phyloP scores from a whole-genome alignment of 2,888 invertebrate species.

The Tenodera sinensis region DNA sequence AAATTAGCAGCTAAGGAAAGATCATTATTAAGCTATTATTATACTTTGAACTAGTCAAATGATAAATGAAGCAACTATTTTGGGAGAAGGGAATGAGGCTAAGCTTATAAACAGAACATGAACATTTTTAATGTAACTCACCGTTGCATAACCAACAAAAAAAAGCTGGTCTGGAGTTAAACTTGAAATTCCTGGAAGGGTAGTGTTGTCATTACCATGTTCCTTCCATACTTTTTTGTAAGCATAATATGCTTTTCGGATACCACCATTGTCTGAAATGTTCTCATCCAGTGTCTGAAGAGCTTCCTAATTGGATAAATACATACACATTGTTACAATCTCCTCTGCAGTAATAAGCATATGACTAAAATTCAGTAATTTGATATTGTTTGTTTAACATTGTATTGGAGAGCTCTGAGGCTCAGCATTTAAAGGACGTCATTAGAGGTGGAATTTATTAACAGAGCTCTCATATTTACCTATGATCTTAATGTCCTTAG shows the following conservation, averaged over 20 bases:
- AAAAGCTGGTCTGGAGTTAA: neutral
- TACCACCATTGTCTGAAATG: neutral
- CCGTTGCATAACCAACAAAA: conserved; percentile 3
- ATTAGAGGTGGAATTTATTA: too few species aligned
- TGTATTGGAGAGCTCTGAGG: too few species aligned
- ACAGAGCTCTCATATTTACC: too few species aligned
- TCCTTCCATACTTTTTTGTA: neutral
- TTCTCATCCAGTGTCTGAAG: neutral
- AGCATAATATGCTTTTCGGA: neutral
- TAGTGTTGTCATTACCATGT: neutral
- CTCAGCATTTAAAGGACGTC: too few species aligned
- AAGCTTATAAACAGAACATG: neutral
- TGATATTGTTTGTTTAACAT: too few species aligned
- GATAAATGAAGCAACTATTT: too few species aligned
- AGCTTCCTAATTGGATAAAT: neutral
- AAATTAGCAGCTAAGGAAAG: too few species aligned
- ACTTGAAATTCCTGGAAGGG: neutral
- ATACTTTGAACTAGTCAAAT: too few species aligned
- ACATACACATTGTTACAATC: neutral
- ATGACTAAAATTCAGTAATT: neutral
- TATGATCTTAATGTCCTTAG: too few species aligned
- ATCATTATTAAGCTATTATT: too few species aligned
- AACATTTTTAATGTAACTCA: neutral
- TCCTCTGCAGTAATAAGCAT: neutral
- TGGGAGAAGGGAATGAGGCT: too few species aligned